Conservation (phyloP, 2,888 invertebrate genomes). For the Hypselothyrea guttata region DNA sequence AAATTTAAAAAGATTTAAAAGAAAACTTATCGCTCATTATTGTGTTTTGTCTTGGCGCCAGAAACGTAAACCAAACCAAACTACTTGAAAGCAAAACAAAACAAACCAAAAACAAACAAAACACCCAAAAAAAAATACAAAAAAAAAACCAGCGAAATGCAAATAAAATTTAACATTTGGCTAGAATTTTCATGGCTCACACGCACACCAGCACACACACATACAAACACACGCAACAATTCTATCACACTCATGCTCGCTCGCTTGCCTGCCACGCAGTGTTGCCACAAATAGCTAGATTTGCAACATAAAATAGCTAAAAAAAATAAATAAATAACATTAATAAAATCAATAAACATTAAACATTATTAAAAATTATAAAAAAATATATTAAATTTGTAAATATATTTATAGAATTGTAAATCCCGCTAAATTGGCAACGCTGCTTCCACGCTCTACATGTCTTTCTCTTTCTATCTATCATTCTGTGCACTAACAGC, state of each 20-base stretch:
- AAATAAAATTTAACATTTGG: slow-evolving; percentile 60
- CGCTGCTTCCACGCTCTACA: no score
- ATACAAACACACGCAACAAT: slow-evolving; percentile 15
- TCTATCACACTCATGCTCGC: slow-evolving; percentile 6
- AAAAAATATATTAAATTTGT: no score
- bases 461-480: slow-evolving; percentile 18
- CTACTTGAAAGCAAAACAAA: slow-evolving; percentile 50
- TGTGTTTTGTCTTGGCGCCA: slow-evolving; percentile 77
- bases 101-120: slow-evolving; percentile 25
- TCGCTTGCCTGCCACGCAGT: no score
- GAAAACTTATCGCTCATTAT: slow-evolving; percentile 50
- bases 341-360: no score
- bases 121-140: no score
- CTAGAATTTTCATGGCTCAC: slow-evolving; percentile 59
- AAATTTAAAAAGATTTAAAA: slow-evolving; percentile 28
- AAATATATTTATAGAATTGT: no score
- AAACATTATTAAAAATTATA: no score
- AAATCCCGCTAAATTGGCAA: no score
- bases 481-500: slow-evolving; percentile 13
- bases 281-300: no score
- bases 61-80: slow-evolving; percentile 71
- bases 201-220: slow-evolving; percentile 30
- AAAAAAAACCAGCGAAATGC: slow-evolving; percentile 41
- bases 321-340: no score
- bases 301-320: no score